phyloP scores from a whole-genome alignment of 2,113 vertebrate species.

The Isichthys henryi region DNA sequence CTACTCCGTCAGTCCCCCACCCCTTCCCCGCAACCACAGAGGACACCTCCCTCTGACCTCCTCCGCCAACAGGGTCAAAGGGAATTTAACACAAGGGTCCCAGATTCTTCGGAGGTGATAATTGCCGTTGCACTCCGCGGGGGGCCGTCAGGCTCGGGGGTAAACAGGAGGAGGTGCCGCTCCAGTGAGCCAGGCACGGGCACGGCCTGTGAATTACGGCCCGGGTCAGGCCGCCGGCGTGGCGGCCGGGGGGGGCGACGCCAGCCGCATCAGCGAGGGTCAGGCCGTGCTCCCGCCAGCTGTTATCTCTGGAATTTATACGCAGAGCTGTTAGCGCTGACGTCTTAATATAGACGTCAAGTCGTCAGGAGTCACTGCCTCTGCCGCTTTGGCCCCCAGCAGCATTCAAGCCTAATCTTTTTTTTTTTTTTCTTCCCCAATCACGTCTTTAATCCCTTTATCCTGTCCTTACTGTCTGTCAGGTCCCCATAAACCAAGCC shows the following conservation, averaged over 20 bases:
- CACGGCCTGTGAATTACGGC: conserved; percentile 53
- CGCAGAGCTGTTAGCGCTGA: conserved; percentile 26
- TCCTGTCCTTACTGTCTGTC: conserved; percentile 10
- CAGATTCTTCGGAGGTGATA: conserved; percentile 76
- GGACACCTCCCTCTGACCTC: conserved; percentile 55
- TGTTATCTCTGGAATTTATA: conserved; percentile 47
- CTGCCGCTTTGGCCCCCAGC: neutral
- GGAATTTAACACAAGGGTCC: conserved; percentile 64
- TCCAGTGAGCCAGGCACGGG: conserved; percentile 28
- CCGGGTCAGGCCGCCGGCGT: conserved; percentile 40
- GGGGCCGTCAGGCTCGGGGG: conserved; percentile 56
- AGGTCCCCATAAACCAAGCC: neutral
- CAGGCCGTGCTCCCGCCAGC: conserved; percentile 30
- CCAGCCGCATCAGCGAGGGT: neutral
- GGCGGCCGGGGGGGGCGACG: conserved; percentile 33
- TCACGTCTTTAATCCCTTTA: conserved; percentile 26
- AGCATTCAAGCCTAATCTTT: conserved; percentile 35
- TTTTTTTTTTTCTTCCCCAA: conserved; percentile 13
- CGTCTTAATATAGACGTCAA: conserved; percentile 30
- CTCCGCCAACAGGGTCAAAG: conserved; percentile 63
- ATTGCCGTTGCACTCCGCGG: conserved; percentile 64
- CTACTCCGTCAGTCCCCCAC: conserved; percentile 27
- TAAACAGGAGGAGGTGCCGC: conserved; percentile 54
- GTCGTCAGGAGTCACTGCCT: conserved; percentile 26
- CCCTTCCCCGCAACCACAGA: conserved; percentile 39